Base-by-base conservation (phyloP, 2,113 vertebrate species). In the Tyrannus savana region DNA sequence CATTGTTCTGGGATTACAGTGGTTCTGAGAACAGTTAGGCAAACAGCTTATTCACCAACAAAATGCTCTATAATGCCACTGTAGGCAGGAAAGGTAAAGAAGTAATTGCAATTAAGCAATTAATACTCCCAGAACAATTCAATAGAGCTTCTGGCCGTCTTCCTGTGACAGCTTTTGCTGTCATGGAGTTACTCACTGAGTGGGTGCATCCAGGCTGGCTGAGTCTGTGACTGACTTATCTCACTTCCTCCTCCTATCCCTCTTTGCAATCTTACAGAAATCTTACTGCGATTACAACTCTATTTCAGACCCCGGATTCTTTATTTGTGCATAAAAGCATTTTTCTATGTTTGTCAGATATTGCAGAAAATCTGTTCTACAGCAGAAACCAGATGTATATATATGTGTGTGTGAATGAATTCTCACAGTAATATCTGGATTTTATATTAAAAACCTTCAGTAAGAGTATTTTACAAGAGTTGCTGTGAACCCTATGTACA, bases 201-300 rank as follows among this genome's bases (percentile, higher is more conserved):
- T 90, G 86, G 73, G 62, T 87, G 53, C 66, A 64, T 25, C 60
- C 56, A 82, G 84, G 72, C 77, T 81, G 63, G 71, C 78, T 84
- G 31, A 87, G 87, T 53, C 37, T 69, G 41, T n/a, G 50, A 17
- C 68, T 96, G 94, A 95, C 69, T 96, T 84, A 94, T 94, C 63
- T 80, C 62, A 93, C 60, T 96, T 91, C 87, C 89, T 94, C 39
- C 24, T 94, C 56, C 58, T 71, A 52, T 33, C 25, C 35, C 2
- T 10, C 30, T 84, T 76, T 66, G 78, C 71, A 77, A 55, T 83
- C 82, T 80, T 55, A 35, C 0, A 42, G 47, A 86, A 71, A 47
- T 75, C 63, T 60, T 67, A 35, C 31, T 39, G 71, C 64, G 79
- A 64, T 87, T 49, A 59, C 37, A 79, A 55, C 22, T 59, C 55